Evolutionary conservation across 2,888 invertebrate genomes (phyloP).

Genomic region (Andrena trimmerana): DNA sequence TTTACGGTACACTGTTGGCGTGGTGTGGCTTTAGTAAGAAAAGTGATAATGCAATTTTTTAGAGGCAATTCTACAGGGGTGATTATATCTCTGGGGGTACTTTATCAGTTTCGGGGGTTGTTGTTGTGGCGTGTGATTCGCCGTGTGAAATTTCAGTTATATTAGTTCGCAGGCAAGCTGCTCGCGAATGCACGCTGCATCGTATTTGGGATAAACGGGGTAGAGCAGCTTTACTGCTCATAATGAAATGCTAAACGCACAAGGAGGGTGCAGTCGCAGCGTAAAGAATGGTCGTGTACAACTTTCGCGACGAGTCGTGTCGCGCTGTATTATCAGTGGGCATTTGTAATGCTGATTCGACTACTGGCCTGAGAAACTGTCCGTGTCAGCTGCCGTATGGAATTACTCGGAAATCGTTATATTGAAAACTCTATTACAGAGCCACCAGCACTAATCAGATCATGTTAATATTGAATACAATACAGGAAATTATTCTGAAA

Average conservation of each 20-base stretch:
- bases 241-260: constrained; percentile 71
- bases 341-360: constrained; percentile 66
- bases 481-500: no score
- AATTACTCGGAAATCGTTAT: constrained; percentile 39
- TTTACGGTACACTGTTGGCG: not conserved
- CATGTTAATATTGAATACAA: no score
- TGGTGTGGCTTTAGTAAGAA: not conserved
- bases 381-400: constrained; percentile 36
- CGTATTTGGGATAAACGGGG: constrained; percentile 16
- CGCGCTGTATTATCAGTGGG: constrained; percentile 62
- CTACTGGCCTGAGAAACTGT: constrained; percentile 56
- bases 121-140: not conserved
- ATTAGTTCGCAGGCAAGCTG: constrained; percentile 10
- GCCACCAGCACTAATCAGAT: no score
- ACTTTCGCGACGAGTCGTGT: constrained; percentile 64
- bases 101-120: not conserved
- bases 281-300: constrained; percentile 66
- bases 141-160: not conserved
- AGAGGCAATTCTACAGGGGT: not conserved
- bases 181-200: not conserved
- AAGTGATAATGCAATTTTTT: not conserved
- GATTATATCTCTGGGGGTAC: no score
- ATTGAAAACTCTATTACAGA: no score
- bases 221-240: constrained; percentile 34
- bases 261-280: constrained; percentile 45